These are phyloP conservation scores for Bubo blakistoni DNA, from an alignment of 2,113 vertebrate species.

Conservation along the genomic window DNA sequence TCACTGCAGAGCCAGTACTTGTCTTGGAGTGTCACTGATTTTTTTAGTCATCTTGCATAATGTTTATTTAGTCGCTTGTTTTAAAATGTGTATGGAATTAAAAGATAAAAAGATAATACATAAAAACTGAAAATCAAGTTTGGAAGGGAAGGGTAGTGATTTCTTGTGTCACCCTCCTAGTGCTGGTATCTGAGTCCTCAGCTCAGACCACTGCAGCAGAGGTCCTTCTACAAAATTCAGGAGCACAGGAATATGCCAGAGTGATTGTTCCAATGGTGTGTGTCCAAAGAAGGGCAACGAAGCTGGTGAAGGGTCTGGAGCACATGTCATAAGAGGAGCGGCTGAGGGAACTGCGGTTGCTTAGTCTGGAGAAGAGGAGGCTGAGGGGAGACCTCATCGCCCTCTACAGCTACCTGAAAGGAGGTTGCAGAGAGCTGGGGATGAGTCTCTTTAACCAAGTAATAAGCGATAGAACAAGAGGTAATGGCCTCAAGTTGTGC, in stretches of 20 bases:
- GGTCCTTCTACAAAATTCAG: not conserved
- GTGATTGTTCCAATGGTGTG: not conserved
- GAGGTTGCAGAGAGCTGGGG: too few species aligned
- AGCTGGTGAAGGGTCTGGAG: too few species aligned
- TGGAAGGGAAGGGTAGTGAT: not conserved
- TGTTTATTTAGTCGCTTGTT: not conserved
- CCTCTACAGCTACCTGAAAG: too few species aligned
- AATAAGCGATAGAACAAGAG: too few species aligned
- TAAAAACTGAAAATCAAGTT: not conserved
- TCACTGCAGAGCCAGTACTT: not conserved
- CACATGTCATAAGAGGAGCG: too few species aligned
- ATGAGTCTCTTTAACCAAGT: too few species aligned
- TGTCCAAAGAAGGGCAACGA: too few species aligned
- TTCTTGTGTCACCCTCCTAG: not conserved
- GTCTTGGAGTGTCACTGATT: too few species aligned
- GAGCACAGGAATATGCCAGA: not conserved
- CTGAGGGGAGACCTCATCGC: too few species aligned
- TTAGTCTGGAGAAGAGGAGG: too few species aligned
- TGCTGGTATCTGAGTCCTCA: not conserved
- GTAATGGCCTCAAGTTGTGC: too few species aligned
- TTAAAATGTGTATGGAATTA: not conserved
- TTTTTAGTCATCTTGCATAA: not conserved
- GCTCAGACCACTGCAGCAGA: not conserved
- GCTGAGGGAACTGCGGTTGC: too few species aligned
- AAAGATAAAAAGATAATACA: not conserved